Evolutionary conservation across 2,113 vertebrate species (phyloP).

Genomic region (Hucho hucho): DNA sequence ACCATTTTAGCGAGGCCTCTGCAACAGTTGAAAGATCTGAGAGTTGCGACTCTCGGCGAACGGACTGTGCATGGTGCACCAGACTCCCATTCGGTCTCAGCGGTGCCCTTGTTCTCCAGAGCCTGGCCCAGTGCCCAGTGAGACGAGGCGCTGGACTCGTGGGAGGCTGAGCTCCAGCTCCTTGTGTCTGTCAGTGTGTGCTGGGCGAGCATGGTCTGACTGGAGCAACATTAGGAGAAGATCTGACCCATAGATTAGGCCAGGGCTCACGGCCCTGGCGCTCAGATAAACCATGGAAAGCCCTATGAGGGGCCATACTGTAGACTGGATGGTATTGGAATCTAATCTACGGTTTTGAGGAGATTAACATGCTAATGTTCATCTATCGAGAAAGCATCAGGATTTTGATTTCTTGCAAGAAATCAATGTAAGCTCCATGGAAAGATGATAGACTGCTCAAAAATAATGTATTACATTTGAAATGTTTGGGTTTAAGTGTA

Average conservation of each 20-base stretch:
- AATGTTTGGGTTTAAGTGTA: background rate
- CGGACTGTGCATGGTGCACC: constrained; percentile 32
- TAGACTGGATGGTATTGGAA: too few species aligned
- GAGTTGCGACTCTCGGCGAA: constrained; percentile 42
- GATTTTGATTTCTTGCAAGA: too few species aligned
- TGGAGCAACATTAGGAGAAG: background rate
- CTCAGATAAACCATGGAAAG: background rate
- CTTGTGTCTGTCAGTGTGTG: background rate
- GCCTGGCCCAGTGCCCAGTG: constrained; percentile 46
- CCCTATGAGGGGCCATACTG: background rate
- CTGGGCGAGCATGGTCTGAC: background rate
- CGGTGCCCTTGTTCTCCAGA: background rate
- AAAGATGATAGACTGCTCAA: too few species aligned
- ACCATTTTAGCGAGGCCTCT: constrained; percentile 60
- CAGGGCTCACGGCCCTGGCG: background rate
- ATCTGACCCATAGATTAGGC: background rate
- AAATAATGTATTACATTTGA: background rate
- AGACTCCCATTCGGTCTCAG: background rate
- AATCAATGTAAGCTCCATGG: too few species aligned
- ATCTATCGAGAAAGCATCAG: too few species aligned
- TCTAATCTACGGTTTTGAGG: background rate
- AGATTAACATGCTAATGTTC: too few species aligned
- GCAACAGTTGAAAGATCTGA: constrained; percentile 73
- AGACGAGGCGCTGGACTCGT: constrained; percentile 24
- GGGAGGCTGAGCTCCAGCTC: background rate